Conservation (phyloP, 2,888 invertebrate genomes). For the Creontiades dilutus region DNA sequence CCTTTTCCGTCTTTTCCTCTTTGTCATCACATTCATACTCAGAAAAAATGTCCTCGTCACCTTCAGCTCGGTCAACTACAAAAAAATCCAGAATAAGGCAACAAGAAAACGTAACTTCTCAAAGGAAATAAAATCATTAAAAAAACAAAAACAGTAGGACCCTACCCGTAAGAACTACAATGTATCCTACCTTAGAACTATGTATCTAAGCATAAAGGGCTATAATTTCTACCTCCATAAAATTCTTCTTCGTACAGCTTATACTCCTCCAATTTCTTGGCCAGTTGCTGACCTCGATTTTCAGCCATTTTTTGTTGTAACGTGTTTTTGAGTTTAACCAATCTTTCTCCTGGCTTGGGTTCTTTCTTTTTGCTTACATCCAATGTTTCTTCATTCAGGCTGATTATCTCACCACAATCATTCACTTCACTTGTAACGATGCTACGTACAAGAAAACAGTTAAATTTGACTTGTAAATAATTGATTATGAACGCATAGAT, state of each 20-base stretch:
- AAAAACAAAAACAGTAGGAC: no score
- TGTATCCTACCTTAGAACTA: no score
- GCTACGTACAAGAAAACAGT: conserved; percentile 7
- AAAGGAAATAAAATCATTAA: no score
- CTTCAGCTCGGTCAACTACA: conserved; percentile 75
- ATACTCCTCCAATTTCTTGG: conserved; percentile 82
- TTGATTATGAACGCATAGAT: no score
- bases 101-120: no score
- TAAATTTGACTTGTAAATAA: no score
- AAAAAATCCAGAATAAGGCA: not conserved
- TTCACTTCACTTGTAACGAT: conserved; percentile 68
- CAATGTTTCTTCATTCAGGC: conserved; percentile 62
- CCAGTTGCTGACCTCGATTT: conserved; percentile 85
- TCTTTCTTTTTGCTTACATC: conserved; percentile 63
- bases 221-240: conserved; percentile 70
- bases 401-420: conserved; percentile 68
- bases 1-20: conserved; percentile 79
- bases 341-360: conserved; percentile 85
- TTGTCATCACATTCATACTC: conserved; percentile 74
- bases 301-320: conserved; percentile 86
- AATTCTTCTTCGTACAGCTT: conserved; percentile 77
- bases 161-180: no score
- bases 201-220: no score
- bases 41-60: conserved; percentile 79
- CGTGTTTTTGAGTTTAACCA: conserved; percentile 85